Base-by-base conservation (phyloP, 2,888 invertebrate species). In the Tolmerus cingulatus region DNA sequence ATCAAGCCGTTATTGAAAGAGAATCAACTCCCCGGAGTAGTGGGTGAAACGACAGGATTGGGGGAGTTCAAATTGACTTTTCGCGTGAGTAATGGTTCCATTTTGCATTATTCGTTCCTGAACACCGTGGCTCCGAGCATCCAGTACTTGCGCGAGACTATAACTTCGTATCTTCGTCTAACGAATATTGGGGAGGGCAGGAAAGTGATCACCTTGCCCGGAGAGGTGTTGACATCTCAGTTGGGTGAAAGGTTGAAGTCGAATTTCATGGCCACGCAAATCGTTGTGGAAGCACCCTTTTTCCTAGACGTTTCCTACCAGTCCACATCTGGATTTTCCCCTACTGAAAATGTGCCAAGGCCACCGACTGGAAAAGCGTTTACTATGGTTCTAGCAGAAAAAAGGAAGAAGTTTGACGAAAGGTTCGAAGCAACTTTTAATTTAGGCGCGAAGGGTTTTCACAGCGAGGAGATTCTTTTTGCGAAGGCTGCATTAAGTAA, bases 401-500 rank as follows among this genome's bases (percentile, higher is more conserved):
- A 95, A 89, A 94, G 94, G 87, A 91, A 92, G 2, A 91, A 93
- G 0, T 99, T 98, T 90, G 95, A 96, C 85, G 92, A 94, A 1
- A 95, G 96, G 89, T 99, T 99, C 91, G 97, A 98, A 89, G 93
- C 94, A 8, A 95, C 94, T 5, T 99, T 99, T 91, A 93, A 95
- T 74, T 93, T 99, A 51, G 93, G 93, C 81, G 93, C 94, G 7
- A 97, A 97, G 91, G 96, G 96, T 93, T 96, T 91, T 91, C 92
- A 91, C 0, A 92, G 94, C 2, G 94, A 95, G 16, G 95, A 96
- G 88, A 94, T 98, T 76, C 90, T 92, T 0, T 95, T 97, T 91
- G 99, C 98, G 0, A 95, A 96, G 90, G 95, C 97, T 27, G 97
- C 97, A 0, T 92, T 99, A 81, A 98, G 98, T 88, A 99, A 99